phyloP scores from a whole-genome alignment of 92 coral and sea anemone species.

The Porites rus region DNA sequence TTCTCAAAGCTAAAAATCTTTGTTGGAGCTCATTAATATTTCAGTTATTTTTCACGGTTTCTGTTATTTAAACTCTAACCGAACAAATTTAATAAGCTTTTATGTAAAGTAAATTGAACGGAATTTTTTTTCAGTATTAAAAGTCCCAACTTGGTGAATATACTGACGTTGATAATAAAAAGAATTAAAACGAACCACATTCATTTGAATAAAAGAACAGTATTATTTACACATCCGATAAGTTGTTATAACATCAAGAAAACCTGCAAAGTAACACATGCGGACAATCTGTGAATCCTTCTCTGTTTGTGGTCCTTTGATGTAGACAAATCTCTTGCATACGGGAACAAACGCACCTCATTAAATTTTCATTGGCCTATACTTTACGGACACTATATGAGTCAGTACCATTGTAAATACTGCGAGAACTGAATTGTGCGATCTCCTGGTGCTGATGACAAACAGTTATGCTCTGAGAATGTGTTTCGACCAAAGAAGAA shows the following conservation, averaged over 20 bases:
- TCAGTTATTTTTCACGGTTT: constrained; percentile 16
- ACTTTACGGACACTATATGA: background rate
- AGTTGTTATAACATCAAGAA: too few species aligned
- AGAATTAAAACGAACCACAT: constrained; percentile 5
- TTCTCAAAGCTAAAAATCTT: constrained; percentile 11
- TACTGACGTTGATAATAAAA: background rate
- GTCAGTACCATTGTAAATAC: background rate
- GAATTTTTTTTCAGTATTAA: background rate
- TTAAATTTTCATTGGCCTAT: background rate
- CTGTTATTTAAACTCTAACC: constrained; percentile 5
- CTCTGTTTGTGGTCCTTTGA: background rate
- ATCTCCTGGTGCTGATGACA: background rate
- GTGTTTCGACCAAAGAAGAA: too few species aligned
- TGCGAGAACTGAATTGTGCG: background rate
- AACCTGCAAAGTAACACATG: background rate
- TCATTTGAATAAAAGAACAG: too few species aligned
- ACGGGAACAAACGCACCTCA: background rate
- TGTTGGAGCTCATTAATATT: constrained; percentile 29
- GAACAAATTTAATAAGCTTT: constrained; percentile 5
- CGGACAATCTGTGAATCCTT: background rate
- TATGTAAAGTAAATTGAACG: background rate
- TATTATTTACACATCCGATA: too few species aligned
- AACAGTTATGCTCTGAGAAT: too few species aligned
- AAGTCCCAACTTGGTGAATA: background rate
- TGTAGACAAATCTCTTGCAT: background rate